Percentiles rank a stretch among this genome's conserved stretches.
Evolutionary conservation across 2,797 vertebrate species (phyloP).

Genomic region (Hybognathus amarus): DNA sequence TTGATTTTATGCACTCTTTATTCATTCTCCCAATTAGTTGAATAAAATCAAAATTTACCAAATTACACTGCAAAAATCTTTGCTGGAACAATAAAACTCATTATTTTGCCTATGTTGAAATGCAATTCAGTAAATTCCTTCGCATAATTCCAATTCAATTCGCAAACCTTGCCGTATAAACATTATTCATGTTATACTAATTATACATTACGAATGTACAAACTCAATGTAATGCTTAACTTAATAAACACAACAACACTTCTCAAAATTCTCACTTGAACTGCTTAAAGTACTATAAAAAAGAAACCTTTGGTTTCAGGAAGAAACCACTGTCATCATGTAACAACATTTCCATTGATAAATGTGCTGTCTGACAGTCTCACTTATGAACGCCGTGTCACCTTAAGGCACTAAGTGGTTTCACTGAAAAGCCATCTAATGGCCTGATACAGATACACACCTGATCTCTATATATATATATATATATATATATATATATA

Average conservation of each 20-base stretch:
- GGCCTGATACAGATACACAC: not conserved
- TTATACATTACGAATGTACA: not conserved
- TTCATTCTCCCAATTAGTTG: not conserved
- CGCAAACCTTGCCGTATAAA: not conserved
- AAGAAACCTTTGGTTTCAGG: not conserved
- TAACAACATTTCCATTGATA: not conserved
- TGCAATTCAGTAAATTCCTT: not conserved
- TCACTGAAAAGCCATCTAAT: not conserved
- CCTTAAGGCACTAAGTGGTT: slow-evolving; percentile 20
- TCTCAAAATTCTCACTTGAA: not conserved
- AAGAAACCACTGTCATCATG: not conserved
- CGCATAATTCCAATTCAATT: not conserved
- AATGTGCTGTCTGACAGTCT: not conserved
- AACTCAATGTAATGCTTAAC: not conserved
- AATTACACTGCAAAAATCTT: not conserved
- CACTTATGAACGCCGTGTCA: not conserved
- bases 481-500: too few species aligned
- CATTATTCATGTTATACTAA: not conserved
- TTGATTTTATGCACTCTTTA: not conserved
- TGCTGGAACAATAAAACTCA: not conserved
- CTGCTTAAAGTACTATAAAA: not conserved
- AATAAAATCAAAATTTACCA: not conserved
- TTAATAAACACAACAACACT: not conserved
- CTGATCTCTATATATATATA: too few species aligned
- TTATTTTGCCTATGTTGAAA: not conserved